A percentile compares a stretch with the other conserved stretches of the same genome.
These are phyloP conservation scores for Stylophora pistillata DNA, from an alignment of 64 coral and sea anemone genomes.

Conservation along the genomic window DNA sequence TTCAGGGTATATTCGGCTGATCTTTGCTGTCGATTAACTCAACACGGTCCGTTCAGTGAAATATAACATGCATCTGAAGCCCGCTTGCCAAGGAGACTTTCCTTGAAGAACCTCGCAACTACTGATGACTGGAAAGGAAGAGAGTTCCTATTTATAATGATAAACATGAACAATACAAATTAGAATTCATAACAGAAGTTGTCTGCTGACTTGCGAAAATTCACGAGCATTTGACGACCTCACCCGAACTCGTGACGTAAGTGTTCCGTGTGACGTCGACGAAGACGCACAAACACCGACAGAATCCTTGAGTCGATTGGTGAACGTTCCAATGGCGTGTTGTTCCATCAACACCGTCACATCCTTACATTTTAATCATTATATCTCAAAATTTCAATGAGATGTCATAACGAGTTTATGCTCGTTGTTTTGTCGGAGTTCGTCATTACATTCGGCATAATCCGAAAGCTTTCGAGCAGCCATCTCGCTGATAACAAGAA, in stretches of 20 bases:
- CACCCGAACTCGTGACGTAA: constrained; percentile 37
- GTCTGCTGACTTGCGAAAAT: constrained; percentile 28
- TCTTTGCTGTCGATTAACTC: not conserved
- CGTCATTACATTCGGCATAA: constrained; percentile 1
- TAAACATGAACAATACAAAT: constrained; percentile 14
- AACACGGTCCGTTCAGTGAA: not conserved
- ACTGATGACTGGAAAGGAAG: not conserved
- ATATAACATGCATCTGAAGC: not conserved
- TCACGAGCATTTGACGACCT: constrained; percentile 18
- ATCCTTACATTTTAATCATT: not conserved
- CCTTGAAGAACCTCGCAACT: not conserved
- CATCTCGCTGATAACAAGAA: not conserved
- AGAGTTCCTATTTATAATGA: constrained; percentile 27
- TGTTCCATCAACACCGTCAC: constrained; percentile 1
- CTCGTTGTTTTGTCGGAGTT: constrained; percentile 15
- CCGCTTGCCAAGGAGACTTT: not conserved
- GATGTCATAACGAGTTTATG: not conserved
- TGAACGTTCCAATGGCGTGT: too few relatives aligned
- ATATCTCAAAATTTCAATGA: not conserved
- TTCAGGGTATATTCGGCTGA: not conserved
- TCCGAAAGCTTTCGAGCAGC: constrained; percentile 21
- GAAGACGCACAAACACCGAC: constrained; percentile 25
- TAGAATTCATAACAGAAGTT: not conserved
- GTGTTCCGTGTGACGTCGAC: constrained; percentile 27
- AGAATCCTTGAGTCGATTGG: not conserved